Percentiles rank a stretch among this genome's conserved stretches.
phyloP scores from a whole-genome alignment of 2,797 vertebrate genomes.

The Scolopax bukidnonensis region DNA sequence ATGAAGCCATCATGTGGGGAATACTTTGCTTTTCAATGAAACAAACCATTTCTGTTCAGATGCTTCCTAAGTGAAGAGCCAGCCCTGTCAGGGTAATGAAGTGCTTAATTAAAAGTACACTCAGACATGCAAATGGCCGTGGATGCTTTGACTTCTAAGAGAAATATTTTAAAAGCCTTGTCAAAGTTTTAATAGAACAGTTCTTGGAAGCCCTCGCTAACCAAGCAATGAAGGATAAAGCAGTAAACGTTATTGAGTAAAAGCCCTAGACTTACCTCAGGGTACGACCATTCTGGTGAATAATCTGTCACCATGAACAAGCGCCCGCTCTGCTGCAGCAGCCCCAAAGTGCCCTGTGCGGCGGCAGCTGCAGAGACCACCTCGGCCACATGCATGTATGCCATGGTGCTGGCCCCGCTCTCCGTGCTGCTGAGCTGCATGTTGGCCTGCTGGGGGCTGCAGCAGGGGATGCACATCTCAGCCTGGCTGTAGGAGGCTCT shows the following conservation, averaged over 20 bases:
- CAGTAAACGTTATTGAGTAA: neutral
- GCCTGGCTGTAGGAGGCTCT: conserved; percentile 88
- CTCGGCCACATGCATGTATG: conserved; percentile 98
- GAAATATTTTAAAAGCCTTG: neutral
- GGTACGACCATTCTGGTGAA: conserved; percentile 99
- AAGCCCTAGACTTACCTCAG: conserved; percentile 86
- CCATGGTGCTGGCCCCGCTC: conserved; percentile 86
- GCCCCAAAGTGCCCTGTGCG: conserved; percentile 88
- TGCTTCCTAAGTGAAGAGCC: neutral
- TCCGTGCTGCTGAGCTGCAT: conserved; percentile 81
- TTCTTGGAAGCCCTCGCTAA: neutral
- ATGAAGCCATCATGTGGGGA: neutral
- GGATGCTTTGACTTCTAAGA: neutral
- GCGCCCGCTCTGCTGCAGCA: conserved; percentile 95
- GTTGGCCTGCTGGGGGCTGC: conserved; percentile 90
- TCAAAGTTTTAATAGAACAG: neutral
- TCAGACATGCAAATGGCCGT: neutral
- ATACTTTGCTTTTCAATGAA: neutral
- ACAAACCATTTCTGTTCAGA: neutral
- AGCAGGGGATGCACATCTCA: conserved; percentile 95
- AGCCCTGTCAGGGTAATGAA: neutral
- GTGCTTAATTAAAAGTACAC: conserved; percentile 19
- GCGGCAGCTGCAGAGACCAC: conserved; percentile 93
- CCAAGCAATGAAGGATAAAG: neutral
- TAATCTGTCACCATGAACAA: conserved; percentile 99